phyloP scores from a whole-genome alignment of 1,140 invertebrate species.

The Drosophila tani region DNA sequence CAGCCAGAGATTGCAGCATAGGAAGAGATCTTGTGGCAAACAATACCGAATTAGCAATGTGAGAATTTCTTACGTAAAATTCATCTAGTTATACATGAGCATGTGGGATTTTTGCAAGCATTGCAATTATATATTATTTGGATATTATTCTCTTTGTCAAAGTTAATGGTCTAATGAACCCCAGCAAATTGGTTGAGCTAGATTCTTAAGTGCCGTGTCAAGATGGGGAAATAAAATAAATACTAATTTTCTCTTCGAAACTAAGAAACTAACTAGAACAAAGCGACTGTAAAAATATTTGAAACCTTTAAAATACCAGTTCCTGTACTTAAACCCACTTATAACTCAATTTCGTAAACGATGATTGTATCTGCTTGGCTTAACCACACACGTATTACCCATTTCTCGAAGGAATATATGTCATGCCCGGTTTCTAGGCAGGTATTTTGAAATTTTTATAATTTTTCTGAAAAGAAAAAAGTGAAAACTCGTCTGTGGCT shows the following conservation, averaged over 20 bases:
- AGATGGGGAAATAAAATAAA: conserved; percentile 6
- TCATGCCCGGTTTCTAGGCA: conserved; percentile 25
- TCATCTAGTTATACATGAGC: conserved; percentile 19
- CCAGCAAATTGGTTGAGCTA: conserved; percentile 5
- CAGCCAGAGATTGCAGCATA: conserved; percentile 45
- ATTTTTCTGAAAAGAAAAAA: conserved; percentile 56
- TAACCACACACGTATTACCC: conserved; percentile 12
- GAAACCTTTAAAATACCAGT: neutral
- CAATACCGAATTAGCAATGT: conserved; percentile 77
- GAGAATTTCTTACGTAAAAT: conserved; percentile 78
- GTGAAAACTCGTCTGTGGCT: conserved; percentile 64
- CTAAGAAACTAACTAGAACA: neutral
- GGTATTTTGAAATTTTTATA: conserved; percentile 49
- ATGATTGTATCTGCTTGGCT: neutral
- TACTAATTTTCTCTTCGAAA: neutral
- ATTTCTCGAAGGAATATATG: conserved; percentile 13
- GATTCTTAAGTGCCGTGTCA: neutral
- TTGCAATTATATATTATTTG: conserved; percentile 7
- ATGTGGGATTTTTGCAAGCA: conserved; percentile 13
- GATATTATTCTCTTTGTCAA: conserved; percentile 27
- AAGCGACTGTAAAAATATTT: conserved; percentile 8
- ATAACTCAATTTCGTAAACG: neutral
- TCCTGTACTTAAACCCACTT: neutral
- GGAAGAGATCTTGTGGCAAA: conserved; percentile 57
- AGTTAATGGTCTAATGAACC: conserved; percentile 14